These are phyloP conservation scores for Nesometra sesokonis DNA, from an alignment of 35 echinoderm and acorn worm genomes.

Conservation along the genomic window DNA sequence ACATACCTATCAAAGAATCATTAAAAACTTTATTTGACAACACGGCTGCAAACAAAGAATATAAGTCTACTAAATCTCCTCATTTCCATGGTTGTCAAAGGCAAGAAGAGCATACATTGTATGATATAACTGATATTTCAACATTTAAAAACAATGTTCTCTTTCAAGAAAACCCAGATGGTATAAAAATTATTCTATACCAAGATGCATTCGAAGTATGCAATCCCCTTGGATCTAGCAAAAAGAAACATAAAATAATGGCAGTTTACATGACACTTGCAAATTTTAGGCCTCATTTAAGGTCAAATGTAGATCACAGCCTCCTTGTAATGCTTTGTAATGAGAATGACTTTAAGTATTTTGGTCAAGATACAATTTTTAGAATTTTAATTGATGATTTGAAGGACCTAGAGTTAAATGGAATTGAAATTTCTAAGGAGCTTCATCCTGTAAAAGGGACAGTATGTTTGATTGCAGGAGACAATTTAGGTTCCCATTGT, in stretches of 20 bases:
- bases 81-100: too few species aligned
- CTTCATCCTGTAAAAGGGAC: constrained; percentile 8
- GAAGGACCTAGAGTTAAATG: constrained; percentile 31
- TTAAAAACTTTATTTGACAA: constrained; percentile 2
- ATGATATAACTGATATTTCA: too few species aligned
- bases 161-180: too few species aligned
- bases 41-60: not conserved
- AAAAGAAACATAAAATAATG: constrained; percentile 47
- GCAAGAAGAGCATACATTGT: too few species aligned
- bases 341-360: constrained; percentile 42
- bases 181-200: too few species aligned
- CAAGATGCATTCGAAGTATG: constrained; percentile 30
- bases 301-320: constrained; percentile 34
- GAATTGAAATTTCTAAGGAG: constrained; percentile 9
- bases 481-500: constrained; percentile 41
- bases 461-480: constrained; percentile 21
- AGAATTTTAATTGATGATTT: constrained; percentile 14
- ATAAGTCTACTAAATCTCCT: too few species aligned
- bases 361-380: constrained; percentile 23
- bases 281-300: constrained; percentile 26
- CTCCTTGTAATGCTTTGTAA: constrained; percentile 32
- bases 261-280: constrained; percentile 45
- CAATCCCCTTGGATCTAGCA: constrained; percentile 44
- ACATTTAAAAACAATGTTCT: too few species aligned
- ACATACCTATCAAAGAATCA: constrained; percentile 11